Evolutionary conservation across 2,797 vertebrate genomes (phyloP).

Genomic region (Argentina silus): DNA sequence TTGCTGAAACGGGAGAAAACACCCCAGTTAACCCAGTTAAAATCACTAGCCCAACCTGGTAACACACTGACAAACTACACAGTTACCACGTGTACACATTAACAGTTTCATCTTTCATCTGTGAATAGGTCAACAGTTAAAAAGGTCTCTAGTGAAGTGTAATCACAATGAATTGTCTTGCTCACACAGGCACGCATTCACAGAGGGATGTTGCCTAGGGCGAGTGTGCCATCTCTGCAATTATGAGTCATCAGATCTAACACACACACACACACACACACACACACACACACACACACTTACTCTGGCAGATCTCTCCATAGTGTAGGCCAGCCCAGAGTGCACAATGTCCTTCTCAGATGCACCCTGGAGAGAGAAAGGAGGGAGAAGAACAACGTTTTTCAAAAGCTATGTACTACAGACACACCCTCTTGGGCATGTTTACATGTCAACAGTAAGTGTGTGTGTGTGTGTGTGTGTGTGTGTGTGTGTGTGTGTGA

Average conservation of each 20-base stretch:
- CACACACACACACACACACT: slow-evolving; percentile 31
- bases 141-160: no score
- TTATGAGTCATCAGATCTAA: not conserved
- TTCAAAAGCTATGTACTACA: not conserved
- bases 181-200: no score
- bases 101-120: no score
- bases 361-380: slow-evolving; percentile 83
- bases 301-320: slow-evolving; percentile 98
- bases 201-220: no score
- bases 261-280: not conserved
- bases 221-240: no score
- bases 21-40: no score
- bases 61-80: not conserved
- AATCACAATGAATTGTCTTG: no score
- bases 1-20: no score
- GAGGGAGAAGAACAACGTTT: not conserved
- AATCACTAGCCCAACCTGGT: not conserved
- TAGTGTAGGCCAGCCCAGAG: slow-evolving; percentile 97
- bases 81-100: no score
- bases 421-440: not conserved
- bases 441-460: slow-evolving; percentile 2
- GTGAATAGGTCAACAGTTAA: no score
- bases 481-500: not conserved
- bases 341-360: slow-evolving; percentile 99
- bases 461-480: not conserved